Percentiles rank a stretch among this genome's conserved stretches.
These are phyloP conservation scores for Caloenas nicobarica DNA, from an alignment of 2,113 vertebrate species.

Conservation along the genomic window DNA sequence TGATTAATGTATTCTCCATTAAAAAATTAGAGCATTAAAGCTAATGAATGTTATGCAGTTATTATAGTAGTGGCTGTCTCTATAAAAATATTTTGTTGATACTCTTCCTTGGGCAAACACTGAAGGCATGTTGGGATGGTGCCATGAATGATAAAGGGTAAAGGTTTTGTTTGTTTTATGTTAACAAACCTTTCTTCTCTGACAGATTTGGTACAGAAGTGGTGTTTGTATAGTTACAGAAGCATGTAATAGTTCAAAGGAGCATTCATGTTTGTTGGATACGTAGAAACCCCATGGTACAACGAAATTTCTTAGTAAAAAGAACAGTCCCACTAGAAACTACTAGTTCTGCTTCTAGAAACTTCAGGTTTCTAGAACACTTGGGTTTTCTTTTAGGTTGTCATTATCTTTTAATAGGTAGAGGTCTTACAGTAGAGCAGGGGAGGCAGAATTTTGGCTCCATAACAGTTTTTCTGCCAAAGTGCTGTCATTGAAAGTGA, in stretches of 20 bases:
- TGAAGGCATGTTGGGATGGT: not conserved
- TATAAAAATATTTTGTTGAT: not conserved
- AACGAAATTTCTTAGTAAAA: not conserved
- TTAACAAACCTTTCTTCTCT: not conserved
- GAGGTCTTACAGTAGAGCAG: not conserved
- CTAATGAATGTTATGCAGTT: not conserved
- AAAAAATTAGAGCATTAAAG: not conserved
- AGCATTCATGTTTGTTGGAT: not conserved
- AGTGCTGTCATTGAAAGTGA: not conserved
- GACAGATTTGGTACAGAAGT: not conserved
- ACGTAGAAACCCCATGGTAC: not conserved
- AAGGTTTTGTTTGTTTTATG: not conserved
- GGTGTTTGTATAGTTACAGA: not conserved
- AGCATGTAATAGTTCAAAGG: not conserved
- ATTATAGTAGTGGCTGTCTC: not conserved
- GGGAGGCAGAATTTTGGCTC: not conserved
- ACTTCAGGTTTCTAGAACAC: not conserved
- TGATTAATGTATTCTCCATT: not conserved
- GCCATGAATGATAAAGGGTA: not conserved
- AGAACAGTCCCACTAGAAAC: not conserved
- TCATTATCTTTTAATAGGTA: not conserved
- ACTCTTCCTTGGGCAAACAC: not conserved
- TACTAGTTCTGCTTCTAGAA: not conserved
- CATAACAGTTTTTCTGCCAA: not conserved
- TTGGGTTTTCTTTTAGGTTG: not conserved